These are phyloP conservation scores for Gila robusta DNA, from an alignment of 2,797 vertebrate species.

Conservation along the genomic window DNA sequence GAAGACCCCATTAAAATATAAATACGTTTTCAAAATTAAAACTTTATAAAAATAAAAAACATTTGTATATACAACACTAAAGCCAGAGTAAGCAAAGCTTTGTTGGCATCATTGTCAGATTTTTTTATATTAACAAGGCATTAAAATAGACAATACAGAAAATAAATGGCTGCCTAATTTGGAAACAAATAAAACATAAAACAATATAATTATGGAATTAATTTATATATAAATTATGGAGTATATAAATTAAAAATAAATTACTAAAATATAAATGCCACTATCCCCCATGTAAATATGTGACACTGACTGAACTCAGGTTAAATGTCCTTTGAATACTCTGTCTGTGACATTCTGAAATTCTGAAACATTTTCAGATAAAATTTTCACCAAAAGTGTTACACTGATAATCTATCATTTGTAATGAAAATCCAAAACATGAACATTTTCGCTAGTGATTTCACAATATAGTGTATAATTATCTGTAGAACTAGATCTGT, in stretches of 20 bases:
- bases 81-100: not conserved
- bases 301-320: not conserved
- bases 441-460: not conserved
- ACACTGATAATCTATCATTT: not conserved
- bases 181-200: not conserved
- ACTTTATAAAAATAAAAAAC: no score
- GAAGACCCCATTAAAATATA: not conserved
- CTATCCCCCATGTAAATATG: not conserved
- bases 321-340: not conserved
- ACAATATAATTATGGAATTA: not conserved
- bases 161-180: not conserved
- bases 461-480: not conserved
- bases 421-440: not conserved
- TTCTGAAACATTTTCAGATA: not conserved
- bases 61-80: not conserved
- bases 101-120: not conserved
- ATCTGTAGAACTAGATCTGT: not conserved
- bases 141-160: not conserved
- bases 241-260: not conserved
- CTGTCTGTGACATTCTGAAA: not conserved
- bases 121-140: not conserved
- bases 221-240: not conserved
- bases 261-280: not conserved
- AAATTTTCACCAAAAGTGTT: not conserved
- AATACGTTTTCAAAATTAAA: rapidly evolving